Evolutionary conservation across 2,888 invertebrate genomes (phyloP), one percentile per base, ranked within the genome.

Genomic region (Nesidiocoris tenuis): DNA sequence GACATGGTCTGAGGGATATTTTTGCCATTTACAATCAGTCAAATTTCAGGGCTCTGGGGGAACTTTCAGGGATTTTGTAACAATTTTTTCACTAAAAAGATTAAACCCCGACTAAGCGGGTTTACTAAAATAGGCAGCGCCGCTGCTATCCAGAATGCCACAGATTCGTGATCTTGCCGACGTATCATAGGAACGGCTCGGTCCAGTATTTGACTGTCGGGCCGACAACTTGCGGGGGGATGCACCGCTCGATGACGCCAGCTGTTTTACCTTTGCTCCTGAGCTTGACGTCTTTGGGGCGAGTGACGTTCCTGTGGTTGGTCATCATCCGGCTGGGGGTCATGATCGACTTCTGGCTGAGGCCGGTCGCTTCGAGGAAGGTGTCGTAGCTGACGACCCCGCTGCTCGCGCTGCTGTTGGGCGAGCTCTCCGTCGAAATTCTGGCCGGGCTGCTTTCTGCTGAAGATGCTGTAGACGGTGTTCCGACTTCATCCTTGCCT

Each of bases 211-310:
- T 84, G 9, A 84, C 83, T 24, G 80, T 81, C 9, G 79, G 78
- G 7, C 77, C 79, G 19, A 78, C 80, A 23, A 81, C 80, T 9
- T 81, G 83, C 19, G 85, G 83, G 54, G 83, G 82, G 64, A 84
- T 84, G 76, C 85, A 84, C 75, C 84, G 84, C 79, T 87, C 87
- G 64, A 85, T 79, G 54, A 78, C 83, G 81, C 87, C 85, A 81
- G 87, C 85, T 78, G 88, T 86, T 80, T 87, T 86, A 79, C 89
- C 89, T 82, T 88, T 90, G 72, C 88, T 90, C 81, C 91, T 86
- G 84, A 91, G 88, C 82, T 92, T 92, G 61, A 92, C 88, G 82
- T 92, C 92, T 83, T 89, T 91, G 76, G 91, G 91, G 81, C 92
- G 92, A 76, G 91, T 83, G 82, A 92, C 90, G 81, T 87, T 90